phyloP scores from a whole-genome alignment of 2,888 invertebrate species.

The Neoaliturus tenellus region DNA sequence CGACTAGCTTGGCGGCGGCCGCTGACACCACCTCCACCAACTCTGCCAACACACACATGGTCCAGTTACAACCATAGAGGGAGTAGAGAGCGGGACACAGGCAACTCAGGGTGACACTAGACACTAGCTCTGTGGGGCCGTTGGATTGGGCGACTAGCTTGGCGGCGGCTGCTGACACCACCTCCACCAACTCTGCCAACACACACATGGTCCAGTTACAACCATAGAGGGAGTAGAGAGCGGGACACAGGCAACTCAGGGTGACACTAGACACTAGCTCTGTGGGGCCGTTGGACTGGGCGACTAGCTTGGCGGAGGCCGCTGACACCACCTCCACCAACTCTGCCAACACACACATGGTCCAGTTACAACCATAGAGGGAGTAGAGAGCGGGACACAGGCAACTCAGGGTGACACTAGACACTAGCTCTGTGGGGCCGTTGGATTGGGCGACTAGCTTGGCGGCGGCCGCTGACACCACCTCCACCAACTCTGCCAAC shows the following conservation, averaged over 20 bases:
- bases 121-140: conserved; percentile 73
- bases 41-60: conserved; percentile 73
- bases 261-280: too few species aligned
- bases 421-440: conserved; percentile 73
- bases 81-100: conserved; percentile 91
- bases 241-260: too few species aligned
- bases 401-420: conserved; percentile 78
- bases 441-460: conserved; percentile 84
- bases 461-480: conserved; percentile 85
- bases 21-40: conserved; percentile 84
- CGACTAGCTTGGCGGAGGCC: too few species aligned
- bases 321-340: too few species aligned
- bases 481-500: conserved; percentile 79
- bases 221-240: too few species aligned
- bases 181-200: conserved; percentile 79
- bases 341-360: too few species aligned
- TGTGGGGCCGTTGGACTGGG: too few species aligned
- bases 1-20: conserved; percentile 84
- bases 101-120: conserved; percentile 78
- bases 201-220: too few species aligned
- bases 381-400: conserved; percentile 91
- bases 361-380: too few species aligned
- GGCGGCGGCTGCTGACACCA: conserved; percentile 85
- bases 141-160: conserved; percentile 84
- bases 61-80: too few species aligned